Base-by-base conservation (phyloP, 2,888 invertebrate species). In the Octodonta nipae region DNA sequence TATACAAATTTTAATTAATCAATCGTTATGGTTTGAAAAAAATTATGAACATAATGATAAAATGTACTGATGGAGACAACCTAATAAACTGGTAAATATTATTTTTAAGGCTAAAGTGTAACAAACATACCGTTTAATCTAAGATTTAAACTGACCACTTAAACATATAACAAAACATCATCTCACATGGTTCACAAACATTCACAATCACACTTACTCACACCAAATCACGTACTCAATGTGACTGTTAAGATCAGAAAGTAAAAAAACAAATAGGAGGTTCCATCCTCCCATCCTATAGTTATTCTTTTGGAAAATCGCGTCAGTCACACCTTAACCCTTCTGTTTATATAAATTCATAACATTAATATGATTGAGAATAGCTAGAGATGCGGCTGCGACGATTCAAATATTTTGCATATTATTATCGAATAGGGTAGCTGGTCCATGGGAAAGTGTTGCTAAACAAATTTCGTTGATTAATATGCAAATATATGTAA, bases 311-410 rank as follows among this genome's bases (percentile, higher is more conserved):
- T 25, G 40, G 40, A 44, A 55, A 60, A 60, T 61, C 60, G 56
- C 56, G 56, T 61, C 58, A 52, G 61, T 61, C 61, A 61, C 61
- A 61, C 61, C 54, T 60, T 52, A 48, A 56, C 58, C 61, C 60
- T 58, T 54, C 49, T 56, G 56, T 58, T 56, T 57, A 40, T 35
- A 34, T 37, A 36, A 40, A 37, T 39, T 36, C 39, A 54, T 53
- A 47, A 44, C 40, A 45, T 49, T 50, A 40, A 40, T 37, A 33
- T 26, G 29, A 33, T 30, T 37, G 32, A 24, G 29, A 33, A 14
- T 10, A 10, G 4, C 25, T n/a, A 3, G 25, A 10, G 12, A 25
- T 12, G 14, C 28, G 12, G n/a, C 7, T 13, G 20, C 40, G 45
- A 45, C 46, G 46, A 46, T 50, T 49, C 46, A 42, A 16, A 15